phyloP scores from a whole-genome alignment of 2,888 invertebrate species.

The Lutraria lutraria region DNA sequence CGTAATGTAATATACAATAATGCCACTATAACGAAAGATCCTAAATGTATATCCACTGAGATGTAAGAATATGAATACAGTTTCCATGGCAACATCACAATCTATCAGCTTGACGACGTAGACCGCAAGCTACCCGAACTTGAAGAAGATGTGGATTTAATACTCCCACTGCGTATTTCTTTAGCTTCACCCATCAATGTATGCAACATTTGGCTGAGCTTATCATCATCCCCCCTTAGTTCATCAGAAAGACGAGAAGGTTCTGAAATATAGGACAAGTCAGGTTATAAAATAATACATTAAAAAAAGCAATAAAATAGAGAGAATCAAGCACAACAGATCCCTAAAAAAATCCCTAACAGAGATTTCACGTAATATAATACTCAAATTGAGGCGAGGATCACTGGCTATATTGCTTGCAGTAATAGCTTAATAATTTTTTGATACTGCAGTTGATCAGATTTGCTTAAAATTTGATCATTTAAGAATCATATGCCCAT shows the following conservation, averaged over 20 bases:
- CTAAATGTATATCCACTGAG: background rate
- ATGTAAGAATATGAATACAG: background rate
- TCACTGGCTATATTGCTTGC: no score
- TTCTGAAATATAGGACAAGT: conserved; percentile 60
- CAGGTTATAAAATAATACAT: background rate
- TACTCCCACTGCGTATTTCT: conserved; percentile 80
- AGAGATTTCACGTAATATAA: no score
- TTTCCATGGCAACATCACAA: background rate
- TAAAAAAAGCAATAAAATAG: no score
- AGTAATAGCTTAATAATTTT: no score
- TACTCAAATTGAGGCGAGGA: no score
- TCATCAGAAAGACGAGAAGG: conserved; percentile 74
- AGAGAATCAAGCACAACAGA: no score
- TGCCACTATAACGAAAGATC: background rate
- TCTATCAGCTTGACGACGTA: conserved; percentile 59
- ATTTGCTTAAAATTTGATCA: no score
- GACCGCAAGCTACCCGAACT: conserved; percentile 62
- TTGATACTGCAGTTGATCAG: no score
- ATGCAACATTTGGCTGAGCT: conserved; percentile 82
- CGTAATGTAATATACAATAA: background rate
- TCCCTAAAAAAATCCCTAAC: no score
- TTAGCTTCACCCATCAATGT: conserved; percentile 83
- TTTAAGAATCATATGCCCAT: no score
- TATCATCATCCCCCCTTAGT: conserved; percentile 79
- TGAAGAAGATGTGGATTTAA: conserved; percentile 67